Evolutionary conservation across 1,140 invertebrate genomes (phyloP).

Genomic region (Coptotermes formosanus): DNA sequence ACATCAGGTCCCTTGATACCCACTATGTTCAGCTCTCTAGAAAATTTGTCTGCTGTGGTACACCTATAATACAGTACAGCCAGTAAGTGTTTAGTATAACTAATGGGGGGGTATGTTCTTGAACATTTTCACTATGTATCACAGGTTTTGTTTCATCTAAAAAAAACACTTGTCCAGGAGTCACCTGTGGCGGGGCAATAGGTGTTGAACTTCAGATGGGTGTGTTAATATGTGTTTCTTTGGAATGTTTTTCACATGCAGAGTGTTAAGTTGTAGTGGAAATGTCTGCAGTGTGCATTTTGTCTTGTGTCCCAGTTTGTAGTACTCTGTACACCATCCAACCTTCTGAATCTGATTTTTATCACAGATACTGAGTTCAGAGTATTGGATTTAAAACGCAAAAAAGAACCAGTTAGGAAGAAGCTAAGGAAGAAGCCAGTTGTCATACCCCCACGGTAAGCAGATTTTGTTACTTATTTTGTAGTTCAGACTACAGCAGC

Average conservation of each 20-base stretch:
- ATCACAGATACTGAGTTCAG: slow-evolving; percentile 42
- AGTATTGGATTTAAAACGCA: slow-evolving; percentile 44
- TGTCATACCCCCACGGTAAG: slow-evolving; percentile 21
- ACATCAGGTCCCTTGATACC: too few species aligned
- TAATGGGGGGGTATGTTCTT: too few species aligned
- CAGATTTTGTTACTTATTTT: neutral
- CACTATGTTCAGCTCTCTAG: too few species aligned
- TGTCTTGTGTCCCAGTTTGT: neutral
- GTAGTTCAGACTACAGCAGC: neutral
- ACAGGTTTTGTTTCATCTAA: too few species aligned
- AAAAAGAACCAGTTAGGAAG: slow-evolving; percentile 30
- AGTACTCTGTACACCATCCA: neutral
- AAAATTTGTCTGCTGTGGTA: too few species aligned
- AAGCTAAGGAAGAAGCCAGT: neutral
- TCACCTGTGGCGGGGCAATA: too few species aligned
- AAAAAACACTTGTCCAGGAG: too few species aligned
- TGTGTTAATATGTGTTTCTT: neutral
- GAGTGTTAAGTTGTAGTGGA: neutral
- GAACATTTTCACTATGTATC: too few species aligned
- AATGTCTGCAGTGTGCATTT: neutral
- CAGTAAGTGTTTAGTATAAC: too few species aligned
- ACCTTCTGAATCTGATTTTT: neutral
- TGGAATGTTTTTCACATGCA: neutral
- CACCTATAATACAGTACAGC: too few species aligned
- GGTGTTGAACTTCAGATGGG: neutral